Conservation (phyloP, 1,140 invertebrate species). For the Drosophila ananassae region DNA sequence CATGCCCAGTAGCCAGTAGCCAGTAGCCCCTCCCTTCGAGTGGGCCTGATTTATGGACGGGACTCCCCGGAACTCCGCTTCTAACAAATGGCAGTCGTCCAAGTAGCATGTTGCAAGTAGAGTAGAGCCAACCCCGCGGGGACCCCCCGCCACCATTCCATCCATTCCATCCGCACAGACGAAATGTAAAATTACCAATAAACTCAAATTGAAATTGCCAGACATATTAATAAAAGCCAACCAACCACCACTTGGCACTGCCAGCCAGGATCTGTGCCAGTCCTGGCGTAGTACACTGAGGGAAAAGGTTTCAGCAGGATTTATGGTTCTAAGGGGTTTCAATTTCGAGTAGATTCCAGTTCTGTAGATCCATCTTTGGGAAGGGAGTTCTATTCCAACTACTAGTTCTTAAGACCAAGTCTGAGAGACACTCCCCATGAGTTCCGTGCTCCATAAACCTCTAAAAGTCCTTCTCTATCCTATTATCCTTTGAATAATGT, state of each 20-base stretch:
- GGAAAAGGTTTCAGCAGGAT: background rate
- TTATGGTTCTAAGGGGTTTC: too few relatives aligned
- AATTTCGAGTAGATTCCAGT: too few relatives aligned
- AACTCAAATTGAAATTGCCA: constrained; percentile 83
- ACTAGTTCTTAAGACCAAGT: too few relatives aligned
- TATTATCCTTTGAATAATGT: too few relatives aligned
- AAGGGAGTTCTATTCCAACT: too few relatives aligned
- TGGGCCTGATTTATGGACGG: constrained; percentile 20
- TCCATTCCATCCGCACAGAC: constrained; percentile 14
- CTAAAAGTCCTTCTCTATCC: too few relatives aligned
- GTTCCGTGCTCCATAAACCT: too few relatives aligned
- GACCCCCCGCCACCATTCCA: background rate
- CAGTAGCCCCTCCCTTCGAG: constrained; percentile 6
- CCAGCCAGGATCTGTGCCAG: background rate
- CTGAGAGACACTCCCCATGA: too few relatives aligned
- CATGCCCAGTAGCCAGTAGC: too few relatives aligned
- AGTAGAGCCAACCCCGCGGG: background rate
- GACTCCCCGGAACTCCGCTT: constrained; percentile 2
- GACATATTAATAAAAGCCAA: constrained; percentile 80
- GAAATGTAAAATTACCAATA: constrained; percentile 81
- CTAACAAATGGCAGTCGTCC: constrained; percentile 39
- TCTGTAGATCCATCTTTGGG: too few relatives aligned
- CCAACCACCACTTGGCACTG: constrained; percentile 34
- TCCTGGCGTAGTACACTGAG: background rate
- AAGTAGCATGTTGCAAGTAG: constrained; percentile 15